Conservation (phyloP, 2,113 vertebrate species). For the Glaucidium brasilianum region DNA sequence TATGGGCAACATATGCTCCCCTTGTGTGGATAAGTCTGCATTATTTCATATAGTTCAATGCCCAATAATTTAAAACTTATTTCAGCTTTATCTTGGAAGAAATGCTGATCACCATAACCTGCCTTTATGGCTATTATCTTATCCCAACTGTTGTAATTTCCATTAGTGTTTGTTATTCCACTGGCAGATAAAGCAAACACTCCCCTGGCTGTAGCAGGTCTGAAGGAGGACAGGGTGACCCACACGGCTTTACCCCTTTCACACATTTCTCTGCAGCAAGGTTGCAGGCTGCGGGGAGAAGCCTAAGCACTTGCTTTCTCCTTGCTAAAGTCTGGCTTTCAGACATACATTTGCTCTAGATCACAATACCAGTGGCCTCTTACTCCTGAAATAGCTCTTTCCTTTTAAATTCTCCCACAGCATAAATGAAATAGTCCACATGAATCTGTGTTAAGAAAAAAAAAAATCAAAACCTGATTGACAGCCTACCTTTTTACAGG, state of each 20-base stretch:
- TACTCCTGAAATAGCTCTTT: not conserved
- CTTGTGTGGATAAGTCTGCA: not conserved
- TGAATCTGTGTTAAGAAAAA: not conserved
- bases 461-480: not conserved
- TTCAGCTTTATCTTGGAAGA: not conserved
- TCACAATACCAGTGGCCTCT: not conserved
- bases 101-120: not conserved
- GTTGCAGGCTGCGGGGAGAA: not conserved
- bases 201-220: not conserved
- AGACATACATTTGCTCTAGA: not conserved
- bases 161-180: not conserved
- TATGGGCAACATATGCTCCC: accelerated
- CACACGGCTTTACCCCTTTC: not conserved
- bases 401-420: not conserved
- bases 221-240: not conserved
- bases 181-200: not conserved
- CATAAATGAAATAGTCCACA: not conserved
- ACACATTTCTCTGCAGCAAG: not conserved
- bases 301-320: not conserved
- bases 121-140: slow-evolving; percentile 13
- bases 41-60: not conserved
- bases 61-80: not conserved
- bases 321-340: not conserved
- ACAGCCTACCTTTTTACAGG: not conserved
- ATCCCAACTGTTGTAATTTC: not conserved